phyloP scores from a whole-genome alignment of 2,888 invertebrate genomes.

The Microplitis manilae region DNA sequence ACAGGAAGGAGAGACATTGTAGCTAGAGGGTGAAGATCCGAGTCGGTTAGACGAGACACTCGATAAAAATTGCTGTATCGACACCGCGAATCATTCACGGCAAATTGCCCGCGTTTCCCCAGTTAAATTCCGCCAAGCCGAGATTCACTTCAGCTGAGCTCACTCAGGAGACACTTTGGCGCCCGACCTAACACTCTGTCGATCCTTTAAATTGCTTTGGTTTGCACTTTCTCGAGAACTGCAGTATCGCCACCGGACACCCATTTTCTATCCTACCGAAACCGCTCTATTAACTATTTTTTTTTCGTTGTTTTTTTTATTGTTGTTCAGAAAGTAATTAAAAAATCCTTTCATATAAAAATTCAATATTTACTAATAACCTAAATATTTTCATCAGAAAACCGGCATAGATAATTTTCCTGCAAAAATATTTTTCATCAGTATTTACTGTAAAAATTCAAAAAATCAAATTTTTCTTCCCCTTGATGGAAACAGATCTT shows the following conservation, averaged over 20 bases:
- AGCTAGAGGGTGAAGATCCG: background rate
- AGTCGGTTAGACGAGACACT: constrained; percentile 32
- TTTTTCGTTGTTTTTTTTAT: background rate
- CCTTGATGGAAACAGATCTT: no score
- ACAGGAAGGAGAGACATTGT: background rate
- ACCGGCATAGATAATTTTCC: no score
- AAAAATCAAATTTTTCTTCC: no score
- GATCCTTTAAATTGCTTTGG: constrained; percentile 27
- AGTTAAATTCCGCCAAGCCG: background rate
- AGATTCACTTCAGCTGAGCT: background rate
- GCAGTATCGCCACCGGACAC: constrained; percentile 33
- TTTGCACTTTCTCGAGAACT: constrained; percentile 29
- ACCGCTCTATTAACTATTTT: background rate
- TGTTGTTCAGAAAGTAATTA: no score
- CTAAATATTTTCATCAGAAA: no score
- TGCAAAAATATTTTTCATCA: no score
- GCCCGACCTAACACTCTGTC: constrained; percentile 19
- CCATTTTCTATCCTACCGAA: background rate
- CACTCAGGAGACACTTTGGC: constrained; percentile 1
- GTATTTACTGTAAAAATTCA: no score
- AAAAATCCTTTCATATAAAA: no score
- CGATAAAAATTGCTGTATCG: constrained; percentile 41
- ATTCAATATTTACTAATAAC: no score
- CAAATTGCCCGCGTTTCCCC: constrained; percentile 30
- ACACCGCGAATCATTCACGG: constrained; percentile 35